These are phyloP conservation scores for Prionace glauca DNA, from an alignment of 2,797 vertebrate genomes.

Conservation along the genomic window DNA sequence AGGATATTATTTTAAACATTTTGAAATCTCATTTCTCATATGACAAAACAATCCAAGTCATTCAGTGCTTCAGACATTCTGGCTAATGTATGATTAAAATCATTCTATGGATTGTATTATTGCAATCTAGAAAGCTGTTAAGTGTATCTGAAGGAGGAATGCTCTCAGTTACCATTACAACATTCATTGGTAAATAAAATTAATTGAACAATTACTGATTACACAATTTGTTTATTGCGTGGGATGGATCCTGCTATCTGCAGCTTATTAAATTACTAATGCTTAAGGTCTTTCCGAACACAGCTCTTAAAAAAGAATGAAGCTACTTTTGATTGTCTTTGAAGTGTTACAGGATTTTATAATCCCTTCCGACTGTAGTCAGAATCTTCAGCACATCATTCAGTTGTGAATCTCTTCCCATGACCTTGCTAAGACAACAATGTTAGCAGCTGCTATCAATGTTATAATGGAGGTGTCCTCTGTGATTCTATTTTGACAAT, in stretches of 20 bases:
- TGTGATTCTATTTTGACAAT: not conserved
- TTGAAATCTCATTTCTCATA: not conserved
- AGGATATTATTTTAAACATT: not conserved
- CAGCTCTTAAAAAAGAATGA: not conserved
- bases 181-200: not conserved
- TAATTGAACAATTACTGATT: not conserved
- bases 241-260: not conserved
- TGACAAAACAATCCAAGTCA: conserved; percentile 19
- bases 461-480: not conserved
- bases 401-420: not conserved
- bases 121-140: not conserved
- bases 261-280: not conserved
- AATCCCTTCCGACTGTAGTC: not conserved
- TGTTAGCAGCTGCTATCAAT: not conserved
- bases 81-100: not conserved
- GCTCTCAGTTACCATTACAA: not conserved
- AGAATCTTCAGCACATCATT: not conserved
- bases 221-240: not conserved
- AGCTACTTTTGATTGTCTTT: not conserved
- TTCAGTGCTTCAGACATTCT: not conserved
- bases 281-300: not conserved
- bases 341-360: not conserved
- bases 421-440: not conserved
- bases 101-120: not conserved
- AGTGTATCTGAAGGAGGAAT: not conserved